Evolutionary conservation across 2,113 vertebrate species (phyloP).

Genomic region (Indicator indicator): DNA sequence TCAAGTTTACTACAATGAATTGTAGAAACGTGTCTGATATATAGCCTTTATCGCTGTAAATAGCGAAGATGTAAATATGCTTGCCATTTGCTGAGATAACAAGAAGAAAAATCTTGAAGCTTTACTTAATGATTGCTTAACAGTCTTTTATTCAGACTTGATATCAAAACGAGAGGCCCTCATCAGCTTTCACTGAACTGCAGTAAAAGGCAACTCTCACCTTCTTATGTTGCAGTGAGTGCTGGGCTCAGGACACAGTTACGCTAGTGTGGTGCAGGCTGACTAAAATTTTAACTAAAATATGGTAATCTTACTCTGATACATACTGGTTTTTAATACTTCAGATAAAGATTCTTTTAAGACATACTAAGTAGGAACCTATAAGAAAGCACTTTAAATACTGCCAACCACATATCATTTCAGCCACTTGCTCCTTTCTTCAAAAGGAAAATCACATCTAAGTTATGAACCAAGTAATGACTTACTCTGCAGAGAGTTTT

Average conservation of each 20-base stretch:
- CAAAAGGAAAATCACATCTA: not conserved
- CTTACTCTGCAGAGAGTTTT: not conserved
- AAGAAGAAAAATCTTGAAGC: not conserved
- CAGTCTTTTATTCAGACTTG: not conserved
- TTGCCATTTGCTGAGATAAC: not conserved
- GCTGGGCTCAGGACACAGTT: not conserved
- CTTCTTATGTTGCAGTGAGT: not conserved
- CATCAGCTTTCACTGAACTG: not conserved
- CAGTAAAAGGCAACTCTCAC: not conserved
- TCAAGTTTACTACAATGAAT: not conserved
- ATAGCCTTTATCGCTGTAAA: not conserved
- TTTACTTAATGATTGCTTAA: not conserved
- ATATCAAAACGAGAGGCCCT: not conserved
- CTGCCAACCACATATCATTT: rapidly evolving
- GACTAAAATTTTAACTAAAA: not conserved
- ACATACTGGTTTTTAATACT: not conserved
- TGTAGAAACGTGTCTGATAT: not conserved
- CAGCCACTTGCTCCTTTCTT: not conserved
- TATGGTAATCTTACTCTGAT: not conserved
- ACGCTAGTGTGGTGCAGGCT: rapidly evolving
- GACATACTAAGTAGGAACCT: not conserved
- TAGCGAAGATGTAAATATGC: not conserved
- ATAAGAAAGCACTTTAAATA: not conserved
- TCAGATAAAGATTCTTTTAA: not conserved
- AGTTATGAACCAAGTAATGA: not conserved